Percentiles rank a stretch among this genome's conserved stretches.
Conservation (phyloP, 2,888 invertebrate species). For the Brachylomia viminalis region DNA sequence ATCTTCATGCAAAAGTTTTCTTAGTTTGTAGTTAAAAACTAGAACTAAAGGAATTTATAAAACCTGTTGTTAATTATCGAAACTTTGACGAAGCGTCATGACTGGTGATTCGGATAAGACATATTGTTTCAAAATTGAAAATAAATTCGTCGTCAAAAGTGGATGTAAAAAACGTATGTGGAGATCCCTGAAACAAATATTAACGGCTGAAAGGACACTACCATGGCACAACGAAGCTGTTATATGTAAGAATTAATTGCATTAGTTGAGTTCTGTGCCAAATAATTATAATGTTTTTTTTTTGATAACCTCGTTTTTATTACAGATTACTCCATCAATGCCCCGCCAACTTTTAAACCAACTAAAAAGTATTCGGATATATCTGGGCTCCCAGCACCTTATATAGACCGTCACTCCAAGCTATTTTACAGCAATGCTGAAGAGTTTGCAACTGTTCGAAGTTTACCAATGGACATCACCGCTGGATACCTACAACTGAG, state of each 20-base stretch:
- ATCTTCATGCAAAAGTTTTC: background rate
- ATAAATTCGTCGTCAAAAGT: constrained; percentile 90
- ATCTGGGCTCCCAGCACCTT: constrained; percentile 96
- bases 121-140: constrained; percentile 85
- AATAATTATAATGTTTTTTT: background rate
- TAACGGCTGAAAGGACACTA: constrained; percentile 94
- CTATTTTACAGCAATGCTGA: constrained; percentile 96
- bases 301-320: constrained; percentile 47
- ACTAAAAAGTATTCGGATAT: constrained; percentile 98
- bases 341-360: constrained; percentile 97
- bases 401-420: constrained; percentile 97
- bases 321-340: constrained; percentile 96
- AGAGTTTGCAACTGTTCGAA: constrained; percentile 96
- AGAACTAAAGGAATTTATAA: background rate
- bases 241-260: constrained; percentile 91
- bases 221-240: constrained; percentile 95
- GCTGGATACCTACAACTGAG: constrained; percentile 96
- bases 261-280: background rate
- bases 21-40: background rate
- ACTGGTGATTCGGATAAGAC: constrained; percentile 80
- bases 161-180: constrained; percentile 95
- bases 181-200: constrained; percentile 97
- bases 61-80: background rate
- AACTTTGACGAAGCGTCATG: constrained; percentile 68
- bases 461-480: constrained; percentile 97